phyloP scores from a whole-genome alignment of 1,140 invertebrate genomes.

The Euborellia annulipes region DNA sequence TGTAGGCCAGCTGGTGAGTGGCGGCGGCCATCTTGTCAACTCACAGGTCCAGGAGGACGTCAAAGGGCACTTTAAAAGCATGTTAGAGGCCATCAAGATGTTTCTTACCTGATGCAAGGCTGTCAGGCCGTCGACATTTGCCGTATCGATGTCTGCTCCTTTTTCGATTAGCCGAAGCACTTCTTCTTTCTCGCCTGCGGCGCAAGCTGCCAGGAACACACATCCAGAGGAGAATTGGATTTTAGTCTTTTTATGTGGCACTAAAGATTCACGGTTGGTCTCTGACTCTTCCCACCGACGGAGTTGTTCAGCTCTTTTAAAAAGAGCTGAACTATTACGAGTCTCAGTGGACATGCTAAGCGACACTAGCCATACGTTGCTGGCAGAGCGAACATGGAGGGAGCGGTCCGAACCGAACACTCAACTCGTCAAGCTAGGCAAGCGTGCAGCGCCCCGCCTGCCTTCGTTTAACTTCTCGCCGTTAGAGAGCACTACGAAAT shows the following conservation, averaged over 20 bases:
- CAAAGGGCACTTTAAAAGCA: no score
- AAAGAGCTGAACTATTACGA: conserved; percentile 68
- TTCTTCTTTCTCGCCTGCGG: conserved; percentile 88
- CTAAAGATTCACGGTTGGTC: conserved; percentile 70
- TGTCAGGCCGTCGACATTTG: conserved; percentile 94
- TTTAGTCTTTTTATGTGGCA: conserved; percentile 46
- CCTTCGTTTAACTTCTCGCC: no score
- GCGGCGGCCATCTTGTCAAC: no score
- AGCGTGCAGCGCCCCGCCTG: no score
- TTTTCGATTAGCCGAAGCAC: conserved; percentile 72
- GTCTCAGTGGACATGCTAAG: conserved; percentile 37
- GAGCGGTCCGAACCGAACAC: conserved; percentile 5
- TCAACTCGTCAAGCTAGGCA: background rate
- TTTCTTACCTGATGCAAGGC: conserved; percentile 93
- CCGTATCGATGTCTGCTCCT: conserved; percentile 92
- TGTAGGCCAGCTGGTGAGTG: no score
- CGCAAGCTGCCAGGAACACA: conserved; percentile 92
- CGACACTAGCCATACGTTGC: conserved; percentile 11
- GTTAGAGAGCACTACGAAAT: no score
- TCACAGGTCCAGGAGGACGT: no score
- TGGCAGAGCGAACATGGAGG: conserved; percentile 10
- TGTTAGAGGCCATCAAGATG: no score
- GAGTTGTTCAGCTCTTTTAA: conserved; percentile 86
- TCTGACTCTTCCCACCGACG: conserved; percentile 93
- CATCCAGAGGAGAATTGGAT: conserved; percentile 92